Base-by-base conservation (phyloP, 2,888 invertebrate species). In the Chrysolina americana region DNA sequence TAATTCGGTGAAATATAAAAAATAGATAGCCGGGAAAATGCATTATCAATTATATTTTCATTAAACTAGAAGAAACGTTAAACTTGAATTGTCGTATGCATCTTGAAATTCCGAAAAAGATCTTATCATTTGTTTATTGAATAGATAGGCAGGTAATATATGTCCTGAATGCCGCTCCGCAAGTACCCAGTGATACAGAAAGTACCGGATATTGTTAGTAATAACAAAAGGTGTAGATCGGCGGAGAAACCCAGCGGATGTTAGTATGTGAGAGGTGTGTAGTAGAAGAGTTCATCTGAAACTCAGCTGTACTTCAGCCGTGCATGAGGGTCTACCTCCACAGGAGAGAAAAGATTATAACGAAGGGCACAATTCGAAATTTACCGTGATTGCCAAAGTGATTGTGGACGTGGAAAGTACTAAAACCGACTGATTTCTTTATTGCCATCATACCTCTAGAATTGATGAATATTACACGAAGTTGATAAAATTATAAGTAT, bases 191-290 rank as follows among this genome's bases (percentile, higher is more conserved):
- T 36, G 36, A 36, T 59, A 28, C 36, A 23, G 66, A 66, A 28
- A 48, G 41, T 68, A 68, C 68, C 68, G 68, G 68, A 68, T 68
- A 68, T 68, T 68, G 53, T 56, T 68, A 41, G 68, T 41, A 68
- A 68, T 68, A 66, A 66, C 66, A 50, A 66, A 66, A 53, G 68
- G 68, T 56, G 41, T 68, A 19, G 36, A 65, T 10, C 68, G 23
- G 15, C 53, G 41, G 68, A 68, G 68, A 17, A 68, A 53, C 68
- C 44, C 21, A 59, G n/a, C 59, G 71, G 71, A 71, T 71, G 68
- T 66, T 64, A 64, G 53, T 59, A 68, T 71, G 65, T 68, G 68
- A 74, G 74, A 74, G 71, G 74, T 74, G 70, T 59, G 65, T 36
- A 44, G 15, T 21, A 41, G 23, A 44, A 50, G 50, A 66, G 17